These are phyloP conservation scores for Sebastes hubbsi DNA, from an alignment of 2,797 vertebrate genomes.

Conservation along the genomic window DNA sequence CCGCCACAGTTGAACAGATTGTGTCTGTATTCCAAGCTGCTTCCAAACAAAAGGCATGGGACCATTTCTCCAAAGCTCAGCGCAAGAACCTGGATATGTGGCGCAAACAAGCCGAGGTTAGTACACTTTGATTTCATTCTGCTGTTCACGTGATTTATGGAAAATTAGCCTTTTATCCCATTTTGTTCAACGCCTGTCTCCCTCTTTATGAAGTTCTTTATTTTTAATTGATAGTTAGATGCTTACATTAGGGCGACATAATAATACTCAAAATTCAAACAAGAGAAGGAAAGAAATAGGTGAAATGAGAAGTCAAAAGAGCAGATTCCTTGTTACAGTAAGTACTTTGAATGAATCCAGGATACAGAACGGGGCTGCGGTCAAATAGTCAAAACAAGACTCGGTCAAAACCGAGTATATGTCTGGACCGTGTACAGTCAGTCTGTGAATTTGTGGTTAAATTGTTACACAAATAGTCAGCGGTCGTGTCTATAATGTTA, in stretches of 20 bases:
- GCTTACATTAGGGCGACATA: background rate
- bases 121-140: conserved; percentile 71
- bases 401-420: no score
- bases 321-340: conserved; percentile 55
- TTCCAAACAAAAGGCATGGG: conserved; percentile 99
- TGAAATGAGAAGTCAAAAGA: conserved; percentile 19
- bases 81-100: conserved; percentile 99
- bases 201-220: conserved; percentile 12
- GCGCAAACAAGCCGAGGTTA: conserved; percentile 99
- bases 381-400: no score
- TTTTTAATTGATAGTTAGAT: conserved; percentile 13
- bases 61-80: conserved; percentile 99
- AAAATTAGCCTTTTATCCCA: conserved; percentile 39
- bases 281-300: background rate
- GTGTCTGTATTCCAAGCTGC: conserved; percentile 98
- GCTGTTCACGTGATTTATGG: conserved; percentile 38
- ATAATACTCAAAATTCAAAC: background rate
- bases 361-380: background rate
- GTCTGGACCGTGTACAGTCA: no score
- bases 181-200: conserved; percentile 33
- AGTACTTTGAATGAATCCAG: conserved; percentile 52
- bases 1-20: conserved; percentile 97
- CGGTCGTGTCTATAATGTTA: fast-evolving
- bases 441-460: no score
- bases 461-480: no score